phyloP scores from a whole-genome alignment of 1,140 invertebrate genomes.

The Zophobas morio region DNA sequence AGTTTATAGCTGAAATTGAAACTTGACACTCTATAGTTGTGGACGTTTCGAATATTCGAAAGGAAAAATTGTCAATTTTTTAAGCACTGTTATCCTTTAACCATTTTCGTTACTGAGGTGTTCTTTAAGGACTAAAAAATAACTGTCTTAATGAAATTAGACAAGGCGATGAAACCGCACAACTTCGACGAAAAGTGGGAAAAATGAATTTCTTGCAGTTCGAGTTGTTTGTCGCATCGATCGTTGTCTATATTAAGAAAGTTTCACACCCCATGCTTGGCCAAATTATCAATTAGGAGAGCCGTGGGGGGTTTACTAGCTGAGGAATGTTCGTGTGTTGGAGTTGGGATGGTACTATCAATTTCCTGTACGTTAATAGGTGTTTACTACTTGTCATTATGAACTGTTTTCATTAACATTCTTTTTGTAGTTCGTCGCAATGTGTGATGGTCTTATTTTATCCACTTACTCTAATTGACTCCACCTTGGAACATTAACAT shows the following conservation, averaged over 20 bases:
- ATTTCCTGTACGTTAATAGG: conserved; percentile 26
- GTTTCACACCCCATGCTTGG: conserved; percentile 10
- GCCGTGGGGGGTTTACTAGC: neutral
- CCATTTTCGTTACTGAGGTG: no score
- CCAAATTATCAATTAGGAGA: conserved; percentile 29
- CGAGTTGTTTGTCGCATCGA: neutral
- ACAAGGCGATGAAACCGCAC: no score
- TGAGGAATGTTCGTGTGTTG: conserved; percentile 1
- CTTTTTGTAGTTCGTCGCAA: conserved; percentile 7
- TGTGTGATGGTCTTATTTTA: conserved; percentile 13
- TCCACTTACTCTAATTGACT: conserved; percentile 13
- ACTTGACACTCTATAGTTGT: no score
- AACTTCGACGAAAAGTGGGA: neutral
- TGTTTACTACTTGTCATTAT: conserved; percentile 30
- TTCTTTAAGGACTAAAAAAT: no score
- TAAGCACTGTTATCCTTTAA: no score
- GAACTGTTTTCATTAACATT: conserved; percentile 27
- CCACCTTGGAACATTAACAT: neutral
- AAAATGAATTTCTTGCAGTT: neutral
- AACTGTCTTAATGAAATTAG: no score
- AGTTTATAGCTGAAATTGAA: no score
- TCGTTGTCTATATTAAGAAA: conserved; percentile 23
- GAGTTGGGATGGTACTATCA: conserved; percentile 17
- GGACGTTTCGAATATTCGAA: no score
- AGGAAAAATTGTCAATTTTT: no score